Evolutionary conservation across 2,888 invertebrate species (phyloP), one percentile per base, ranked within the genome.

Genomic region (Caenorhabditis virilis): DNA sequence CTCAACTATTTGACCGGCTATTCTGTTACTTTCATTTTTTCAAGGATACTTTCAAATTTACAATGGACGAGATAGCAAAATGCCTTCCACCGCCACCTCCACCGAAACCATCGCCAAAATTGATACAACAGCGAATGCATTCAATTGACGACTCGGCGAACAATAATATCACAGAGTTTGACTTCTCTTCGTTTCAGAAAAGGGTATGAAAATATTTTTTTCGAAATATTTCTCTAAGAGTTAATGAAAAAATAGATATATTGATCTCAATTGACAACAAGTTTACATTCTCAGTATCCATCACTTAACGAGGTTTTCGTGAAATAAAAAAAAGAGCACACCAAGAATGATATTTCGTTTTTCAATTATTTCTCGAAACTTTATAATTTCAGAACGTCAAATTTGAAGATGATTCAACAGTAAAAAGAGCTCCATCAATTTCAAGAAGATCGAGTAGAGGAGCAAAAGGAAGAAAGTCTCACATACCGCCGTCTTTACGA

Each of bases 11-110:
- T 62, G 62, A 56, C 62, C 56, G 53, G 39, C 22, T 42, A 33
- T 9, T 35, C 39, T 26, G 13, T 25, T 38, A 45, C 15, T 30
- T 35, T 35, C 38, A 52, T 60, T 43, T 7, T 25, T 43, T 63
- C 27, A 48, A 72, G 72, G 72, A 72, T 52, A 51, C 52, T 26
- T 75, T 69, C 59, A 65, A 65, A 47, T 75, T 75, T 57, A 65
- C 67, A 22, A 75, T 75, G 75, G 69, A 69, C 42, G 75, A 75
- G 50, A 55, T 75, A 1, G 71, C 75, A 15, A 69, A 71, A 38
- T 75, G 75, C 45, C 52, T 75, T 39, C 75, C 75, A 1, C 63
- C 65, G 36, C 57, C 56, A 15, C 65, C 65, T 25, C 65, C 65
- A 11, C 65, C 59, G 22, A 65, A 62, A 36, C 65, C 65, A 16